These are phyloP conservation scores for Hyles lineata DNA, from an alignment of 2,888 invertebrate species.

Conservation along the genomic window DNA sequence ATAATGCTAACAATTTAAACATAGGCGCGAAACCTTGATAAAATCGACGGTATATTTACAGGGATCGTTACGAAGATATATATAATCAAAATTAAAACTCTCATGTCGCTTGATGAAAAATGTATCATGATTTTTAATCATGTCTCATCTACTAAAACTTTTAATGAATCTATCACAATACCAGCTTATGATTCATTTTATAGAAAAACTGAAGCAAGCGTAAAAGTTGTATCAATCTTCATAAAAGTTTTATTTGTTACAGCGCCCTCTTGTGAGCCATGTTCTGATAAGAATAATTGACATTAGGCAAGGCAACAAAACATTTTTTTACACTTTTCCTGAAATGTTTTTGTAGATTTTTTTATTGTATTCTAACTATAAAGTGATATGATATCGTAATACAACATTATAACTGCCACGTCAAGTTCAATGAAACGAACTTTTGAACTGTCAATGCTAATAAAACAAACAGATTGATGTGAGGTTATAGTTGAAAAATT, in stretches of 20 bases:
- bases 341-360: conserved; percentile 48
- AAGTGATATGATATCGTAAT: conserved; percentile 33
- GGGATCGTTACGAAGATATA: background rate
- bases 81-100: too few relatives aligned
- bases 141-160: too few relatives aligned
- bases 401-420: conserved; percentile 3
- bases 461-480: conserved; percentile 28
- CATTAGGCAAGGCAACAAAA: conserved; percentile 50
- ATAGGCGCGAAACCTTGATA: background rate
- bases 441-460: background rate
- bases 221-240: conserved; percentile 35
- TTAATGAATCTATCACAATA: background rate
- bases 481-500: conserved; percentile 39
- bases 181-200: background rate
- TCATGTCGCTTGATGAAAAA: too few relatives aligned
- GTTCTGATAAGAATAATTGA: conserved; percentile 49
- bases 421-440: conserved; percentile 22
- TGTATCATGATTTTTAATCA: too few relatives aligned
- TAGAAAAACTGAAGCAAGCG: background rate
- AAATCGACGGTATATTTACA: background rate
- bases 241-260: conserved; percentile 46
- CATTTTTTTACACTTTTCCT: conserved; percentile 36
- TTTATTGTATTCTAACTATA: conserved; percentile 39
- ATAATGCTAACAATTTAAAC: background rate
- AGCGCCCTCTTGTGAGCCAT: conserved; percentile 48